Base-by-base conservation (phyloP, 2,797 vertebrate genomes). In the Helarctos malayanus region DNA sequence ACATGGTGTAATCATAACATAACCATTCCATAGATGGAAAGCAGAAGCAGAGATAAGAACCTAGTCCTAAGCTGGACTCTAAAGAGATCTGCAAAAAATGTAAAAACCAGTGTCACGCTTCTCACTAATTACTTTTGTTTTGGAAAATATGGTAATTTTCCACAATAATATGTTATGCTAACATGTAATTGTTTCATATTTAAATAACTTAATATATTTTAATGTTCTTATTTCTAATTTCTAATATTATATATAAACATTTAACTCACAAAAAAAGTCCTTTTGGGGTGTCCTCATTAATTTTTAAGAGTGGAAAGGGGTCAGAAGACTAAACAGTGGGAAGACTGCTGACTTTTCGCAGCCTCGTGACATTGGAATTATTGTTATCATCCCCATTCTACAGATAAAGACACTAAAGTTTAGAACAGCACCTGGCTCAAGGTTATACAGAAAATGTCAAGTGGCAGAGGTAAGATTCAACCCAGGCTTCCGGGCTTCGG, bases 51-150 rank as follows among this genome's bases (percentile, higher is more conserved):
- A 86, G 52, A 47, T 65, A 56, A 63, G 23, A 52, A 41, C 38
- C 23, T 25, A n/a, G n/a, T 68, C 47, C 9, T 7, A 76, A 83
- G 49, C 15, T 76, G 90, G 41, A 75, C 65, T 5, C 4, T 27
- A 85, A 85, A 81, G 75, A 93, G 27, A 71, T 29, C 38, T 8
- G 7, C 45, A 86, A 59, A 93, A 93, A 54, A 56, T 89, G 59
- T 73, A 21, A 93, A 81, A 38, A 41, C 41, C 1, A 7, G 25
- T 47, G 29, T 81, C 76, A 78, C 9, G 52, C 25, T 38, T 68
- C 49, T 80, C 47, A 82, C 79, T 73, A 88, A 83, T 54, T 84
- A 38, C 76, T 91, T 91, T 96, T 83, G 56, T 86, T 95, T 97
- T 11, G 45, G 19, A 83, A 96, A 94, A 63, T 47, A 97, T 2